Evolutionary conservation across 2,888 invertebrate species (phyloP), one percentile per base, ranked within the genome.

Genomic region (Coleophora flavipennella): DNA sequence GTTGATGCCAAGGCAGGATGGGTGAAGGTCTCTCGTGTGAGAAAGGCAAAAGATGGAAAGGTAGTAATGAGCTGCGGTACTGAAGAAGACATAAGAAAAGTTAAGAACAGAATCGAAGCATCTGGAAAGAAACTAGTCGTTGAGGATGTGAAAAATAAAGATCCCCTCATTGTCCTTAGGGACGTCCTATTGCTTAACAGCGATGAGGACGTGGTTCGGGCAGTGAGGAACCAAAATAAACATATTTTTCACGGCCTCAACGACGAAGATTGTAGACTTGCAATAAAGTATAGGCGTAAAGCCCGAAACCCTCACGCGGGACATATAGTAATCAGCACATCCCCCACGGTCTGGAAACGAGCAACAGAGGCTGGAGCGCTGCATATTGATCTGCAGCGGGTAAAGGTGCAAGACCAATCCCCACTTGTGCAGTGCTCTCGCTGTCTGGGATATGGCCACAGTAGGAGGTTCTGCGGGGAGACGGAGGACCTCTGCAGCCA

Each of bases 311-410:
- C 36, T 1, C 31, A 11, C 1, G 10, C 1, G 4, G 9, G 8
- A 1, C 36, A 36, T 11, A 20, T 36, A 2, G 31, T 36, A 3
- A 10, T 36, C 1, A 3, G 6, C 1, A 44, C 44, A 1, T 42
- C 48, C 8, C 45, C 48, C 1, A n/a, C 2, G 1, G 10, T 48
- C 1, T 48, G 48, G 48, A 29, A 32, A 12, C 2, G 27, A 0
- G 0, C 39, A 14, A 29, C 31, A 6, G 35, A 37, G 1, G 44
- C 41, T 0, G 51, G 42, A 4, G 36, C 35, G 2, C 20, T 51
- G 0, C 40, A 48, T 35, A 40, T 56, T 1, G 52, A 48, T 9
- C 37, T 53, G 0, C 46, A 51, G n/a, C 31, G 44, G 8, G 40
- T 38, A 10, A 13, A 33, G 8, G 38, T 45, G 0, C 13, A 10